These are phyloP conservation scores for Tetheella fluctuosa DNA, from an alignment of 2,888 invertebrate genomes.

Conservation along the genomic window DNA sequence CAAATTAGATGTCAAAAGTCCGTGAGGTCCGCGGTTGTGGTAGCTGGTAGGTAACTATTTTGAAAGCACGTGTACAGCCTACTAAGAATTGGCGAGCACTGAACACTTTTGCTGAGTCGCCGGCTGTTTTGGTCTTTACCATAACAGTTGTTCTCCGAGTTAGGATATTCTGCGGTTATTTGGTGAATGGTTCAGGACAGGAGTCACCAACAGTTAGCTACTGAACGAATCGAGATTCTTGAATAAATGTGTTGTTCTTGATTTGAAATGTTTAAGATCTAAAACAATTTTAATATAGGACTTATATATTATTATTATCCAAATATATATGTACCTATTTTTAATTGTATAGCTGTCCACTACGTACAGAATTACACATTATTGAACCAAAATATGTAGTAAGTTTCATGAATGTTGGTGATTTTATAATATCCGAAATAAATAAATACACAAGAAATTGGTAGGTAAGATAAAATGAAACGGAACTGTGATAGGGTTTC, in stretches of 20 bases:
- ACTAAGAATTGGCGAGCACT: constrained; percentile 9
- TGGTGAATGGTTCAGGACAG: constrained; percentile 41
- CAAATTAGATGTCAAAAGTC: constrained; percentile 27
- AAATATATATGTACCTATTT: too few species aligned
- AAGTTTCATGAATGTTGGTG: too few species aligned
- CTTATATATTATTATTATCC: too few species aligned
- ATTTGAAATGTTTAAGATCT: too few species aligned
- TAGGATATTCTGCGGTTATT: constrained; percentile 44
- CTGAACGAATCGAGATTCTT: constrained; percentile 26
- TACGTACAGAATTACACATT: too few species aligned
- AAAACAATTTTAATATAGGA: too few species aligned
- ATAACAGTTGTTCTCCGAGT: constrained; percentile 11
- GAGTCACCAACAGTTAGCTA: constrained; percentile 33
- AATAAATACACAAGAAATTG: too few species aligned
- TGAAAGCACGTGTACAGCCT: constrained; percentile 12
- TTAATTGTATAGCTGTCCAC: too few species aligned
- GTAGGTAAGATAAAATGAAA: too few species aligned
- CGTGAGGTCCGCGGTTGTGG: constrained; percentile 33
- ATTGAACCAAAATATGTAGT: too few species aligned
- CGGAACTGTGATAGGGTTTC: too few species aligned
- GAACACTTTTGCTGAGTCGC: neutral
- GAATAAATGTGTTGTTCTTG: neutral
- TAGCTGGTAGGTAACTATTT: constrained; percentile 6
- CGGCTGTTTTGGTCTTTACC: constrained; percentile 11
- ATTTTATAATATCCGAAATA: too few species aligned